These are phyloP conservation scores for Cacatua alba DNA, from an alignment of 2,113 vertebrate genomes.

Conservation along the genomic window DNA sequence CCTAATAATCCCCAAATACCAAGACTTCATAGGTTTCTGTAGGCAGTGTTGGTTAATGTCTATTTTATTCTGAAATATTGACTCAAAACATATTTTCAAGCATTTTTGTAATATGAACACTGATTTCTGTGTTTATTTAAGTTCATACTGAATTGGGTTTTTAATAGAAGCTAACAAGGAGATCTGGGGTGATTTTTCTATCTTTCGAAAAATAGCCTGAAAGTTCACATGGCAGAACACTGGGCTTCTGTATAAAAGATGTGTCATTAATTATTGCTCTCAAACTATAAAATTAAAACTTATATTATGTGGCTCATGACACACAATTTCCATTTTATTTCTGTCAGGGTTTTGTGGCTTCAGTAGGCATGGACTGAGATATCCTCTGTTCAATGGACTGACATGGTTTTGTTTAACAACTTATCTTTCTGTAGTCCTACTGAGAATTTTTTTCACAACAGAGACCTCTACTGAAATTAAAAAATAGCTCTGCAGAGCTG, in stretches of 20 bases:
- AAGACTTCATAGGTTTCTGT: neutral
- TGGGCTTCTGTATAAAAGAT: neutral
- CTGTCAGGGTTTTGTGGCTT: neutral
- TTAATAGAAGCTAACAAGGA: neutral
- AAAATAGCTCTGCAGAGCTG: neutral
- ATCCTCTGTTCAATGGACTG: neutral
- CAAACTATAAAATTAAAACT: neutral
- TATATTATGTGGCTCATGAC: neutral
- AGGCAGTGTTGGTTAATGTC: neutral
- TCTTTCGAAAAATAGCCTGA: neutral
- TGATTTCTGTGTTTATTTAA: neutral
- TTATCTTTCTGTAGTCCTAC: neutral
- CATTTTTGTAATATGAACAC: neutral
- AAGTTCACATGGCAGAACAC: neutral
- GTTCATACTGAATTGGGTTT: neutral
- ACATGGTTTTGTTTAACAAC: neutral
- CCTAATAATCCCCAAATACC: neutral
- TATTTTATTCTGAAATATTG: neutral
- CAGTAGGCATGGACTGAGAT: neutral
- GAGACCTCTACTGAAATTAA: conserved; percentile 34
- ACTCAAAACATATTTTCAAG: neutral
- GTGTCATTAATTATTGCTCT: neutral
- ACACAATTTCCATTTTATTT: neutral
- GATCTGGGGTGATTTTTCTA: rapidly evolving
- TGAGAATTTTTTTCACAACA: neutral